phyloP scores from a whole-genome alignment of 92 coral and sea anemone species.

The Phymanthus crucifer region DNA sequence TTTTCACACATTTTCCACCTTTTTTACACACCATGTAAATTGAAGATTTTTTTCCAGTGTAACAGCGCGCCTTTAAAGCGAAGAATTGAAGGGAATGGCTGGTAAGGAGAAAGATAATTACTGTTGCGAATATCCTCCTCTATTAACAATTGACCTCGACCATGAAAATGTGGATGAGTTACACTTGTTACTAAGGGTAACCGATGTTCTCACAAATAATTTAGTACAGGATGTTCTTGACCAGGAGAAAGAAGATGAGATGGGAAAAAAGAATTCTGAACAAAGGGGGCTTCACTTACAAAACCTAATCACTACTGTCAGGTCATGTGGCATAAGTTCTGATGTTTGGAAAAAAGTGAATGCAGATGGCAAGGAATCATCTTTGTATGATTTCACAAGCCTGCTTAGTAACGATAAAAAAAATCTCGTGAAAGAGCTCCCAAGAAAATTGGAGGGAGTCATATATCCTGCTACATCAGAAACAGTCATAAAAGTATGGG shows the following conservation, averaged over 20 bases:
- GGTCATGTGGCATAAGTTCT: conserved; percentile 55
- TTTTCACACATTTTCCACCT: neutral
- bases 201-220: conserved; percentile 49
- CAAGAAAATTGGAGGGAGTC: conserved; percentile 37
- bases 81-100: conserved; percentile 49
- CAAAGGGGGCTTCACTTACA: conserved; percentile 19
- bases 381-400: conserved; percentile 42
- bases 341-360: conserved; percentile 47
- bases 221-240: conserved; percentile 36
- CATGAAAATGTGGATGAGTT: conserved; percentile 69
- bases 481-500: conserved; percentile 45
- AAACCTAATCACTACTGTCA: conserved; percentile 35
- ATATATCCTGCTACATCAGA: conserved; percentile 41
- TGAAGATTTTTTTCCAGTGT: conserved; percentile 28
- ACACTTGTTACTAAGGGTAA: conserved; percentile 56
- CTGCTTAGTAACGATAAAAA: conserved; percentile 48
- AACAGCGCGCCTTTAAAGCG: conserved; percentile 31
- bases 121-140: conserved; percentile 59
- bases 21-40: neutral
- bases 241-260: conserved; percentile 39
- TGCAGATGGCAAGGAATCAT: conserved; percentile 38
- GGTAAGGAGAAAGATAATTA: conserved; percentile 49
- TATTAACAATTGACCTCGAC: conserved; percentile 51
- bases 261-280: conserved; percentile 26
- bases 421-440: conserved; percentile 51